Percentiles rank a stretch among this genome's conserved stretches.
phyloP scores from a whole-genome alignment of 2,797 vertebrate species.

The Pempheris klunzingeri region DNA sequence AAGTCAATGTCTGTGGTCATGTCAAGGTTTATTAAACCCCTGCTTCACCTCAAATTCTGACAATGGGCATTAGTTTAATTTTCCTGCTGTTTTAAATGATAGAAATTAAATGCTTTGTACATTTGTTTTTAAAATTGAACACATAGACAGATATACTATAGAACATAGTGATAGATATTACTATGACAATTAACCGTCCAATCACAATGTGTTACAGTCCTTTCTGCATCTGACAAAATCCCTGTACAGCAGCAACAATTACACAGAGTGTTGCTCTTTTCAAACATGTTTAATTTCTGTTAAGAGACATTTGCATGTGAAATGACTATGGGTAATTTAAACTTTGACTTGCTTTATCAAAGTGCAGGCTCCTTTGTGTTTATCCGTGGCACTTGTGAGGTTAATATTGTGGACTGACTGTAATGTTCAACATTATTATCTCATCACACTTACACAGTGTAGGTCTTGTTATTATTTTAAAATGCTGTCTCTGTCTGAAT shows the following conservation, averaged over 20 bases:
- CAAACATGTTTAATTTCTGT: not conserved
- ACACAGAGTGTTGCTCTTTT: not conserved
- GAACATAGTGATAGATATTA: not conserved
- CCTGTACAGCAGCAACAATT: not conserved
- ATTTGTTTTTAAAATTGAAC: too few species aligned
- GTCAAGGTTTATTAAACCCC: conserved; percentile 10
- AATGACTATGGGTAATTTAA: conserved; percentile 11
- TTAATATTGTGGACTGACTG: conserved; percentile 29
- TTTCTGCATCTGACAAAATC: not conserved
- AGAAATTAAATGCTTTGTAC: too few species aligned
- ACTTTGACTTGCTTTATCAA: conserved; percentile 34
- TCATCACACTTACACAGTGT: conserved; percentile 5
- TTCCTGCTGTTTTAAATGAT: too few species aligned
- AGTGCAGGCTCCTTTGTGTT: conserved; percentile 29
- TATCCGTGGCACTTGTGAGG: conserved; percentile 10
- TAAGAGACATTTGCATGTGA: not conserved
- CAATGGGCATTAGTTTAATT: too few species aligned
- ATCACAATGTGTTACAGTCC: not conserved
- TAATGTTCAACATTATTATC: conserved; percentile 29
- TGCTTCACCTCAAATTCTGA: not conserved
- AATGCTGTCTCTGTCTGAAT: conserved; percentile 15
- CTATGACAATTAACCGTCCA: not conserved
- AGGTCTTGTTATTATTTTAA: conserved; percentile 29
- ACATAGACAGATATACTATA: too few species aligned
- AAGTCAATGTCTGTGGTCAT: conserved; percentile 14